These are phyloP conservation scores for Amaurobius ferox DNA, from an alignment of 2,888 invertebrate species.

Conservation along the genomic window DNA sequence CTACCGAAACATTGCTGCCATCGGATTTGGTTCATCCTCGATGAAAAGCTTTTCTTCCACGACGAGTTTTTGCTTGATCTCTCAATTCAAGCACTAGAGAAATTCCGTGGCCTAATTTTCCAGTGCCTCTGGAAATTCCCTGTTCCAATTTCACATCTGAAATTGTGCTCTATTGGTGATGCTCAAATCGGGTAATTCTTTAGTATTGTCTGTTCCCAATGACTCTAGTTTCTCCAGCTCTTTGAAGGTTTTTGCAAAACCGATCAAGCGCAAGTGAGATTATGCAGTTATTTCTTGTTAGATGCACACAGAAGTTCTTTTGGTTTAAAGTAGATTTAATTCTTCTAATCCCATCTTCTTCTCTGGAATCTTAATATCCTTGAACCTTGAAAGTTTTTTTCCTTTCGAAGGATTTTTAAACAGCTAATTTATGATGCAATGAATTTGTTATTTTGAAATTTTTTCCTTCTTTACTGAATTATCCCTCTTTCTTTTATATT, in stretches of 20 bases:
- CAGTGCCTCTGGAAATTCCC: conserved; percentile 23
- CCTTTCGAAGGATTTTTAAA: neutral
- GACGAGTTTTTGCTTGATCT: conserved; percentile 13
- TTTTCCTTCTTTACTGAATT: no score
- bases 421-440: neutral
- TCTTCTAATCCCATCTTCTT: neutral
- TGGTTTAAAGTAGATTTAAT: neutral
- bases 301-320: neutral
- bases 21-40: neutral
- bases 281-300: neutral
- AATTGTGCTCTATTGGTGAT: conserved; percentile 6
- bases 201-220: neutral
- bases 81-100: conserved; percentile 6
- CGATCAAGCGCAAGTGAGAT: conserved; percentile 22
- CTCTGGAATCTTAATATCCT: neutral
- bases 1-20: neutral
- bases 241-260: neutral
- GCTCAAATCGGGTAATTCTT: neutral
- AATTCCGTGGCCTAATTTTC: conserved; percentile 38
- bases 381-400: neutral
- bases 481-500: no score
- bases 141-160: conserved; percentile 31
- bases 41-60: neutral
- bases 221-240: neutral
- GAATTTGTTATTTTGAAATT: no score